phyloP scores from a whole-genome alignment of 2,113 vertebrate genomes.

The Accipiter cooperii region DNA sequence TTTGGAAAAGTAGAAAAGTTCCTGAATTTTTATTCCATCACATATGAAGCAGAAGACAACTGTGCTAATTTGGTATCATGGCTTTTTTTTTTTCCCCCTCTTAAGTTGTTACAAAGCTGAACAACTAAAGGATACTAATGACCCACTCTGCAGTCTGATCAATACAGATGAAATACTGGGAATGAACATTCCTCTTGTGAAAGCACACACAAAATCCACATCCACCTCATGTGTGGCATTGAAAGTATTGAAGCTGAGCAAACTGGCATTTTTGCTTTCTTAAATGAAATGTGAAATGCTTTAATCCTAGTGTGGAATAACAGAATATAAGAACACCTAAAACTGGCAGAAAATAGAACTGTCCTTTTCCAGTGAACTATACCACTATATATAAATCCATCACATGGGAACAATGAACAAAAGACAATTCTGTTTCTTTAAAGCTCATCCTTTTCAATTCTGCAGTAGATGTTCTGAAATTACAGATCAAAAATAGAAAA shows the following conservation, averaged over 20 bases:
- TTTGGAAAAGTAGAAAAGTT: neutral
- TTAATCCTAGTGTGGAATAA: neutral
- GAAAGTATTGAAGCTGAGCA: neutral
- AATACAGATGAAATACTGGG: neutral
- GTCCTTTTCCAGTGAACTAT: neutral
- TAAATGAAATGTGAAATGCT: neutral
- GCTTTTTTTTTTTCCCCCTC: neutral
- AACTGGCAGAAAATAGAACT: neutral
- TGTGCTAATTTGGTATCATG: neutral
- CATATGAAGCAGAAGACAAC: neutral
- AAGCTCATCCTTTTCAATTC: neutral
- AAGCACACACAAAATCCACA: neutral
- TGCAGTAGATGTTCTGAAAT: neutral
- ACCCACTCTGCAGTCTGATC: neutral
- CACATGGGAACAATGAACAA: neutral
- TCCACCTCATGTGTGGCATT: neutral
- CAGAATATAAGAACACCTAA: neutral
- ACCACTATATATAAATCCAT: conserved; percentile 10
- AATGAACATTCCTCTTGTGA: neutral
- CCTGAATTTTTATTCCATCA: neutral
- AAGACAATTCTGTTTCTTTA: neutral
- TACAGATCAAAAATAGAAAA: neutral
- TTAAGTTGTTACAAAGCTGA: neutral
- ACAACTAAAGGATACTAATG: neutral
- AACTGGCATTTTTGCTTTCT: neutral